A percentile compares a stretch with the other conserved stretches of the same genome.
Conservation (phyloP, 2,888 invertebrate genomes). For the Cepaea hortensis region DNA sequence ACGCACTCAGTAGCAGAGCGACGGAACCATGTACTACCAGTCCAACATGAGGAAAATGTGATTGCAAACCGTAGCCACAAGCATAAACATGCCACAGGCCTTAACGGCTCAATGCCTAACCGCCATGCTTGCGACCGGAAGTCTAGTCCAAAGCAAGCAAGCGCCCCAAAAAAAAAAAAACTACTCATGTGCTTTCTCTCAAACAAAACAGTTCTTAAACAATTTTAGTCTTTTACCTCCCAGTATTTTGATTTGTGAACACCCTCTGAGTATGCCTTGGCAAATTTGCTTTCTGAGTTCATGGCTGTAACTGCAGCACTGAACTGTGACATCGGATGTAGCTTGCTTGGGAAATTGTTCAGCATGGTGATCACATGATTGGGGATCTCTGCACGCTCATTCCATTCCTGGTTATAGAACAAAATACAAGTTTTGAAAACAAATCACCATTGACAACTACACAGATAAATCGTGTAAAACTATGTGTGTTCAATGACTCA, state of each 20-base stretch:
- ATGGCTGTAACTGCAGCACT: conserved; percentile 92
- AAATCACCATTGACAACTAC: background rate
- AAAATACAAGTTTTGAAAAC: background rate
- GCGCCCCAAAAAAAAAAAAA: too few relatives aligned
- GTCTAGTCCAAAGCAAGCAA: too few relatives aligned
- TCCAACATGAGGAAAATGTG: too few relatives aligned
- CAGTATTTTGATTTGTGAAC: conserved; percentile 92
- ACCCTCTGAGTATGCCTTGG: conserved; percentile 91
- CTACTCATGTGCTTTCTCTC: too few relatives aligned
- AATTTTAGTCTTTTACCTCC: conserved; percentile 80
- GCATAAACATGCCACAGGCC: too few relatives aligned
- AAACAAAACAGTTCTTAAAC: background rate
- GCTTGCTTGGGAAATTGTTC: conserved; percentile 90
- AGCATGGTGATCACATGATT: conserved; percentile 94
- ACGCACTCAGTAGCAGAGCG: too few relatives aligned
- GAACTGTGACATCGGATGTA: conserved; percentile 97
- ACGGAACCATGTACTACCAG: too few relatives aligned
- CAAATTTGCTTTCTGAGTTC: conserved; percentile 94
- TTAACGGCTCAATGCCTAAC: too few relatives aligned
- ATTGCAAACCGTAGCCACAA: too few relatives aligned
- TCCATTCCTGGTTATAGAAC: conserved; percentile 85
- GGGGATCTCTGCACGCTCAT: conserved; percentile 90
- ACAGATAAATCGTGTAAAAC: background rate
- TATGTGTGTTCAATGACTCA: background rate
- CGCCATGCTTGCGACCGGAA: too few relatives aligned